phyloP scores from a whole-genome alignment of 2,797 vertebrate genomes.

The Anabas testudineus region DNA sequence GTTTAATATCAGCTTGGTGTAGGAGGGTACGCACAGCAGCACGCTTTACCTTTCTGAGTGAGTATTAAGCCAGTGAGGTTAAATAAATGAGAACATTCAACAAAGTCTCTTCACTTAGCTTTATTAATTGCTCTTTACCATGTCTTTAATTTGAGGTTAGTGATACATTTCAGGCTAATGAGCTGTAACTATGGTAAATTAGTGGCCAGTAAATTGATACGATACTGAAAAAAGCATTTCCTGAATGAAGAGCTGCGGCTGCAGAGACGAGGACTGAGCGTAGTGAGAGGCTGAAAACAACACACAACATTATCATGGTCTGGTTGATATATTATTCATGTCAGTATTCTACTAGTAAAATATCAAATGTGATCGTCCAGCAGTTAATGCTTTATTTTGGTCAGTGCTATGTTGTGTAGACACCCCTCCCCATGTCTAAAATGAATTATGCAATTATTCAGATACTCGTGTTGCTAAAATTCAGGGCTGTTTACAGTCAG shows the following conservation, averaged over 20 bases:
- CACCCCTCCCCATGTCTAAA: too few relatives aligned
- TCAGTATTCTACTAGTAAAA: too few relatives aligned
- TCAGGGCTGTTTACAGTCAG: background rate
- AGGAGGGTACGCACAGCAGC: background rate
- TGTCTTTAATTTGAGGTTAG: constrained; percentile 32
- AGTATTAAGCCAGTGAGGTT: background rate
- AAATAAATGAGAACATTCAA: constrained; percentile 1
- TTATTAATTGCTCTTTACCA: constrained; percentile 25
- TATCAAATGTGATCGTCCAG: too few relatives aligned
- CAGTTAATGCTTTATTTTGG: too few relatives aligned
- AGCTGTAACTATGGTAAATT: constrained; percentile 39
- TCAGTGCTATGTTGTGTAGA: too few relatives aligned
- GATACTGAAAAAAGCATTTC: constrained; percentile 12
- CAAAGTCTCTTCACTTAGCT: background rate
- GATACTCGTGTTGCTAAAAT: background rate
- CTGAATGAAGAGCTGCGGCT: constrained; percentile 5
- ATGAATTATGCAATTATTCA: too few relatives aligned
- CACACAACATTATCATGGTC: background rate
- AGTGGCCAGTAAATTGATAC: constrained; percentile 39
- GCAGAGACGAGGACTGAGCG: constrained; percentile 7
- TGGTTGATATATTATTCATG: background rate
- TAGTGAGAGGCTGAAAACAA: background rate
- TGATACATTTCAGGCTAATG: constrained; percentile 36
- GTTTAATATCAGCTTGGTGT: background rate
- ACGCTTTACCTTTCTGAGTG: background rate